Conservation (phyloP, 2,888 invertebrate species). For the Apodemia hepburni region DNA sequence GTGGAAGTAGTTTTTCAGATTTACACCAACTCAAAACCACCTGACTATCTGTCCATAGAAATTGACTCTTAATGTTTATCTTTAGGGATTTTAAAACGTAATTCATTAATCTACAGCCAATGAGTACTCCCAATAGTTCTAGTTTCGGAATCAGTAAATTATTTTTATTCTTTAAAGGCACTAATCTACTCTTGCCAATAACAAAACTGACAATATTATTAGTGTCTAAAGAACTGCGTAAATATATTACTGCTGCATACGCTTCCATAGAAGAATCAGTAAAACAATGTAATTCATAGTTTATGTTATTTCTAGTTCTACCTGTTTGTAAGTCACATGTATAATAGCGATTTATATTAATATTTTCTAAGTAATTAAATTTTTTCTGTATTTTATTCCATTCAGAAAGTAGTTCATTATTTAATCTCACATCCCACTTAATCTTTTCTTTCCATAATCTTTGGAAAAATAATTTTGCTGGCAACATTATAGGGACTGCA, state of each 20-base stretch:
- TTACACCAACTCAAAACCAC: conserved; percentile 20
- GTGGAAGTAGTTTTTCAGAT: conserved; percentile 17
- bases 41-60: conserved; percentile 24
- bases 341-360: not conserved
- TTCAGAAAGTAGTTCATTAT: not conserved
- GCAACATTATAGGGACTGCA: conserved; percentile 16
- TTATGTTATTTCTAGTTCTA: not conserved
- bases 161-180: conserved; percentile 23
- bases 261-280: conserved; percentile 19
- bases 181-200: conserved; percentile 29
- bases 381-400: conserved; percentile 1
- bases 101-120: conserved; percentile 18
- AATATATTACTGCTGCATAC: conserved; percentile 22
- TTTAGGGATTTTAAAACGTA: conserved; percentile 20
- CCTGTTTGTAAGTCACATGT: not conserved
- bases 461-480: conserved; percentile 24
- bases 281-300: conserved; percentile 17
- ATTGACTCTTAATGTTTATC: conserved; percentile 14
- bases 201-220: conserved; percentile 26
- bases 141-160: conserved; percentile 22
- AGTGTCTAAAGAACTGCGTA: conserved; percentile 20
- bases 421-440: conserved; percentile 22
- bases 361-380: not conserved
- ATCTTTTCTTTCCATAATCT: conserved; percentile 21
- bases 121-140: conserved; percentile 23